These are phyloP conservation scores for Brachionus koreanus DNA, from an alignment of 1,140 invertebrate genomes.

Conservation along the genomic window DNA sequence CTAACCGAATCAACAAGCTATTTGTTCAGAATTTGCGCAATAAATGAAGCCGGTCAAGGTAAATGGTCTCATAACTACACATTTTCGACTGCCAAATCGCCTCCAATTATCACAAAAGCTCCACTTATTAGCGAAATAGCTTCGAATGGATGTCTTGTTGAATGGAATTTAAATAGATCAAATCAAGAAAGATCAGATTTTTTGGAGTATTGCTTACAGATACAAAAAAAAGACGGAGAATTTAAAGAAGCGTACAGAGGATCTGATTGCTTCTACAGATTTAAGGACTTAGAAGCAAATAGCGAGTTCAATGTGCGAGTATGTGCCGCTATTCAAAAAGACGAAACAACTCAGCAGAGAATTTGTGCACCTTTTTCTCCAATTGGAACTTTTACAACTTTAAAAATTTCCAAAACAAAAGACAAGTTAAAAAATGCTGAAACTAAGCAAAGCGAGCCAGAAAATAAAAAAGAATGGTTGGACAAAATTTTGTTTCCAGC, in stretches of 20 bases:
- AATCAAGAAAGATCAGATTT: not conserved
- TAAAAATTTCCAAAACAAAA: slow-evolving; percentile 51
- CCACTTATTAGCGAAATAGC: slow-evolving; percentile 43
- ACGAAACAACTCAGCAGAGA: not conserved
- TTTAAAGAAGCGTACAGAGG: slow-evolving; percentile 65
- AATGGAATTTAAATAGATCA: not conserved
- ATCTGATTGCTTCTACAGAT: slow-evolving; percentile 64
- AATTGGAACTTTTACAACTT: slow-evolving; percentile 60
- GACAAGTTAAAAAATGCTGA: slow-evolving; percentile 60
- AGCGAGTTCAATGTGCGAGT: slow-evolving; percentile 75
- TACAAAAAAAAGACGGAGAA: slow-evolving; percentile 42
- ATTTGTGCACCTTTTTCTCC: slow-evolving; percentile 20
- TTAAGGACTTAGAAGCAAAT: slow-evolving; percentile 72
- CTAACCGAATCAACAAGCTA: slow-evolving; percentile 73
- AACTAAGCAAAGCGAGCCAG: slow-evolving; percentile 61
- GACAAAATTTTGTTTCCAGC: slow-evolving; percentile 47
- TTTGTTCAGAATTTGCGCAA: slow-evolving; percentile 74
- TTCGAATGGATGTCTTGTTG: not conserved
- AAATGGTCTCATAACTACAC: slow-evolving; percentile 68
- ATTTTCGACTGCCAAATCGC: slow-evolving; percentile 70
- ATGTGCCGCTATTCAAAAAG: slow-evolving; percentile 62
- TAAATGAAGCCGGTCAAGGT: slow-evolving; percentile 76
- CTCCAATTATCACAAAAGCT: slow-evolving; percentile 72
- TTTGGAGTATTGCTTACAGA: slow-evolving; percentile 16
- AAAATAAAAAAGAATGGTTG: slow-evolving; percentile 51